phyloP scores from a whole-genome alignment of 2,888 invertebrate genomes.

The Leucophora obtusa region DNA sequence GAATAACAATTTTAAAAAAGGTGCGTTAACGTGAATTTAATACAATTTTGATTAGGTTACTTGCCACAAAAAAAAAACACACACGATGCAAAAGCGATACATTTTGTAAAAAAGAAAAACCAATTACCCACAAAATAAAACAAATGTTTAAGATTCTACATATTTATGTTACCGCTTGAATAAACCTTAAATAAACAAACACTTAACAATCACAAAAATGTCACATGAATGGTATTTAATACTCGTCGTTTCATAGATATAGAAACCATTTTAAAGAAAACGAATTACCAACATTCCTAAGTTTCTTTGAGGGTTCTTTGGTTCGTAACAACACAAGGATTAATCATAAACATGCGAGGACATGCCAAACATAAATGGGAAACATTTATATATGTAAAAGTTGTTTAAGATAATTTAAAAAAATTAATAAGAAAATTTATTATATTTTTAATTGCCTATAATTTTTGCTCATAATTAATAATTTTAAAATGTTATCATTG shows the following conservation, averaged over 20 bases:
- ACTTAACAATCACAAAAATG: not conserved
- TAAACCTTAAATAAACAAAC: not conserved
- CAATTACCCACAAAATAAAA: not conserved
- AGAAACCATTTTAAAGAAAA: not conserved
- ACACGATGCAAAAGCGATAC: not conserved
- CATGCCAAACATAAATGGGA: not conserved
- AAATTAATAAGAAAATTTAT: not conserved
- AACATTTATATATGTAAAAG: too few species aligned
- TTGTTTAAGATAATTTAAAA: not conserved
- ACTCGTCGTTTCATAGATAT: not conserved
- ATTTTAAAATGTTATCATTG: too few species aligned
- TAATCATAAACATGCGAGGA: not conserved
- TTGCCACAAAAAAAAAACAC: not conserved
- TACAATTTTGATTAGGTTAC: conserved; percentile 40
- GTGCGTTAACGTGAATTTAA: conserved; percentile 32
- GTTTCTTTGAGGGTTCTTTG: not conserved
- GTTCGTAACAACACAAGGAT: not conserved
- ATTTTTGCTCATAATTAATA: too few species aligned
- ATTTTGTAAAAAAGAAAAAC: not conserved
- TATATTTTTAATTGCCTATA: too few species aligned
- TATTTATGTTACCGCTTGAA: not conserved
- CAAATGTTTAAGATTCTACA: not conserved
- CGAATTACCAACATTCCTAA: not conserved
- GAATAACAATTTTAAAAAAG: conserved; percentile 5
- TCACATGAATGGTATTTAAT: not conserved